phyloP scores from a whole-genome alignment of 2,797 vertebrate species.

The Lepus oiostolus region DNA sequence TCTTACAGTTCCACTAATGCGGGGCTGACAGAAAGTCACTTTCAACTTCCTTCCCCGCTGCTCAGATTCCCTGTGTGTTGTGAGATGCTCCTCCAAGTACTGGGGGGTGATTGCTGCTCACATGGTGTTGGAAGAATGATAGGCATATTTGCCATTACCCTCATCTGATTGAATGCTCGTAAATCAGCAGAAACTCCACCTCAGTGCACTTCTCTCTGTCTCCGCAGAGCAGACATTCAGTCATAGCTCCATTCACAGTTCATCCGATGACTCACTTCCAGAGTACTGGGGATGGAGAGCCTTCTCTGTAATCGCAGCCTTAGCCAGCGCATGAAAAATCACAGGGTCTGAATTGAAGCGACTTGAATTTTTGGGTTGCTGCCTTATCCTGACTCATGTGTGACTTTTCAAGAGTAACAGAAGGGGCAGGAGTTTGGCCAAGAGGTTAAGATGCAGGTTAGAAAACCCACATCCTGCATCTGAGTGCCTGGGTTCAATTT shows the following conservation, averaged over 20 bases:
- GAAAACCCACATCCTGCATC: too few relatives aligned
- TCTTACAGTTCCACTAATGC: constrained; percentile 58
- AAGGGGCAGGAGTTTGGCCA: too few relatives aligned
- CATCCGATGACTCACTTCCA: not conserved
- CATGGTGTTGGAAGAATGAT: rapidly evolving
- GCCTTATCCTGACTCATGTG: not conserved
- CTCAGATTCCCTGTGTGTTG: constrained; percentile 64
- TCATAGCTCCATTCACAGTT: not conserved
- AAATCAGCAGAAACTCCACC: constrained; percentile 26
- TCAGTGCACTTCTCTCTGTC: constrained; percentile 13
- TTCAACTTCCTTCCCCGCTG: constrained; percentile 74
- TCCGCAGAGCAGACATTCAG: constrained; percentile 4
- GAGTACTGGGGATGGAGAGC: not conserved
- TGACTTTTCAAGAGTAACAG: not conserved
- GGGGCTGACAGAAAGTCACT: constrained; percentile 80
- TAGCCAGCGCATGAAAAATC: constrained; percentile 17
- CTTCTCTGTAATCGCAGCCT: constrained; percentile 16
- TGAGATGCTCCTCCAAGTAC: constrained; percentile 67
- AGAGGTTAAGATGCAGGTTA: too few relatives aligned
- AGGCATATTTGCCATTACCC: constrained; percentile 25
- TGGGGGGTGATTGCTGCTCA: not conserved
- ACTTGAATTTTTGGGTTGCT: constrained; percentile 32
- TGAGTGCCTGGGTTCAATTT: too few relatives aligned
- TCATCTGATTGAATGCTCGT: constrained; percentile 31
- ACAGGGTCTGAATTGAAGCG: not conserved